Evolutionary conservation across 37 sponge, comb jelly and placozoan genomes (phyloP), one percentile per base, ranked within the genome.

Genomic region (Theonella swinhoei): DNA sequence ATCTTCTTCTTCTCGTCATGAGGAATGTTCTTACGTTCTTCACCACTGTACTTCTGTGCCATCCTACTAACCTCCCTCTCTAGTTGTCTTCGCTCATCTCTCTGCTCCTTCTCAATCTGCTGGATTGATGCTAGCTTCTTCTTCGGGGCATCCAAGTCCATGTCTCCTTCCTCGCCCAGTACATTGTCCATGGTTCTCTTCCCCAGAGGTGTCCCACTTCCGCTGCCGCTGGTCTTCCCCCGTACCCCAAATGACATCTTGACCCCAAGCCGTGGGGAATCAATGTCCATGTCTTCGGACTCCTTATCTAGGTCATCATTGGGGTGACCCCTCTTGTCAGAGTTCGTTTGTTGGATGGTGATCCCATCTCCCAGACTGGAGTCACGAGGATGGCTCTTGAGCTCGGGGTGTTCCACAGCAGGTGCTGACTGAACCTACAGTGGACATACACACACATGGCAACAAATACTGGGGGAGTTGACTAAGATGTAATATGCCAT

Each of bases 1-100:
- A 92, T 70, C 73, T 90, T 94, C 79, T 96, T 96, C 81, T 87
- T 90, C 33, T 98, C 93, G 61, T 98, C 99, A 0, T 80, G 42
- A 30, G 83, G 74, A 25, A 94, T 42, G n/a, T n/a, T n/a, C 58
- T 79, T 80, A 35, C 75, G 79, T 23, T 54, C 80, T 23, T 38
- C 40, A 20, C 54, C 54, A 14, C 54, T 47, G 54, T 47, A 47
- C 54, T 47, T 47, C 11, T 7, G 11, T 14, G 54, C 54, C 54
- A 47, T 47, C 54, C 14, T 14, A 47, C 54, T 47, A 7, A 47
- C 54, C 54, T 47, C 54, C 14, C 54, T 47, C 54, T 47, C 54
- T 14, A 47, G n/a, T 14, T 14, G 11, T 47, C 54, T 47, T 14
- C 67, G 39, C 42, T 62, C 28, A 8, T 59, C 83, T 20, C 83